These are phyloP conservation scores for Vulpes ferrilata DNA, from an alignment of 2,113 vertebrate genomes.

Conservation along the genomic window DNA sequence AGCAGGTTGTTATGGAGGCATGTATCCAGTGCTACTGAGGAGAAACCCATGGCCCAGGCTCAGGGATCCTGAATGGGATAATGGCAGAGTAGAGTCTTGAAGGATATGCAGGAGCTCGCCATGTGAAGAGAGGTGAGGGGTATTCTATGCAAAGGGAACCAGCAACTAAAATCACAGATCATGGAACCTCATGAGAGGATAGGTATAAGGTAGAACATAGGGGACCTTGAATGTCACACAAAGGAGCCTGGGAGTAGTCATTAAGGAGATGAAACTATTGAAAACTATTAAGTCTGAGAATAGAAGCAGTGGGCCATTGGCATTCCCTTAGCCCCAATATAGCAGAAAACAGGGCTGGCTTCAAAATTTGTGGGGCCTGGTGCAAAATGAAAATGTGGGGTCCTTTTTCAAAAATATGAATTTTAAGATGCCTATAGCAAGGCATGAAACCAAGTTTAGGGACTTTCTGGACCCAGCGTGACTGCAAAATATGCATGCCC, in stretches of 20 bases:
- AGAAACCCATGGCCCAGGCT: background rate
- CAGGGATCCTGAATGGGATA: background rate
- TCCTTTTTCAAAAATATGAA: background rate
- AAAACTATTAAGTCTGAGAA: constrained; percentile 41
- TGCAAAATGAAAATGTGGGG: background rate
- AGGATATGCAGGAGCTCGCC: background rate
- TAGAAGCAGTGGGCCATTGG: background rate
- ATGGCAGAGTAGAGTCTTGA: background rate
- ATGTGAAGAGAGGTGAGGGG: background rate
- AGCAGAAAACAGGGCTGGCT: background rate
- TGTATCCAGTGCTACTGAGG: background rate
- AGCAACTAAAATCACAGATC: background rate
- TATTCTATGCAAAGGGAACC: background rate
- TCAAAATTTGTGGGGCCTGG: background rate
- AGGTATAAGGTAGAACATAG: background rate
- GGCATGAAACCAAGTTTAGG: background rate
- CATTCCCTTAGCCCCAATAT: background rate
- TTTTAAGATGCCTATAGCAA: background rate
- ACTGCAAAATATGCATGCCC: background rate
- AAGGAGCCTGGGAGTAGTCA: background rate
- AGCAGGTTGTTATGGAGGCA: background rate
- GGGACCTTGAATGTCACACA: background rate
- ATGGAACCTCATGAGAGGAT: background rate
- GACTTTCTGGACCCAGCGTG: background rate
- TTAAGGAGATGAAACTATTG: background rate